Evolutionary conservation across 2,113 vertebrate genomes (phyloP).

Genomic region (Asarcornis scutulata): DNA sequence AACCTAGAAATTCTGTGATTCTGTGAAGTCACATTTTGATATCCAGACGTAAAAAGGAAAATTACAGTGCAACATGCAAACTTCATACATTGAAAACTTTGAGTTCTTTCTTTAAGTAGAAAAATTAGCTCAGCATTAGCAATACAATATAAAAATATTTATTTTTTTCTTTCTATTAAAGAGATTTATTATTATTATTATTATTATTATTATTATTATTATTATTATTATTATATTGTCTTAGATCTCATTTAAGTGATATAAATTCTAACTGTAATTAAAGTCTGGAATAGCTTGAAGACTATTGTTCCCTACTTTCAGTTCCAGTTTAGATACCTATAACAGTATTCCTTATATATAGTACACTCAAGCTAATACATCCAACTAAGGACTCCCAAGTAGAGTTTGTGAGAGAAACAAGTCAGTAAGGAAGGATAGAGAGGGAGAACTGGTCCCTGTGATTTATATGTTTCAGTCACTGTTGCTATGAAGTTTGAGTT

Average conservation of each 20-base stretch:
- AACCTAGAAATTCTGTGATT: too few relatives aligned
- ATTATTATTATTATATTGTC: not conserved
- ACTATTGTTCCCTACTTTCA: not conserved
- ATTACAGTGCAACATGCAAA: not conserved
- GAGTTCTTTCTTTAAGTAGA: not conserved
- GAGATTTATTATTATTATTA: not conserved
- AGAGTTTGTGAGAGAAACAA: not conserved
- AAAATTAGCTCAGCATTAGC: not conserved
- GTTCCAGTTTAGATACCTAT: not conserved
- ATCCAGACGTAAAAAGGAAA: not conserved
- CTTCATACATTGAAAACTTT: not conserved
- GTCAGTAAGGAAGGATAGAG: not conserved
- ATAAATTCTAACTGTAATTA: not conserved
- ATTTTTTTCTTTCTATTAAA: not conserved
- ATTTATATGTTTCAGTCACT: not conserved
- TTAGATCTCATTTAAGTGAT: not conserved
- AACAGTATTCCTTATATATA: not conserved
- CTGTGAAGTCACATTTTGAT: not conserved
- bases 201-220: not conserved
- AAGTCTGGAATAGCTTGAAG: not conserved
- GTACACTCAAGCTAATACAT: not conserved
- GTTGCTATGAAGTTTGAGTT: not conserved
- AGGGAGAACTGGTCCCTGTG: not conserved
- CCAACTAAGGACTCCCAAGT: not conserved
- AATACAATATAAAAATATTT: not conserved